Conservation (phyloP, 1,140 invertebrate species). For the Drosophila neocordata region DNA sequence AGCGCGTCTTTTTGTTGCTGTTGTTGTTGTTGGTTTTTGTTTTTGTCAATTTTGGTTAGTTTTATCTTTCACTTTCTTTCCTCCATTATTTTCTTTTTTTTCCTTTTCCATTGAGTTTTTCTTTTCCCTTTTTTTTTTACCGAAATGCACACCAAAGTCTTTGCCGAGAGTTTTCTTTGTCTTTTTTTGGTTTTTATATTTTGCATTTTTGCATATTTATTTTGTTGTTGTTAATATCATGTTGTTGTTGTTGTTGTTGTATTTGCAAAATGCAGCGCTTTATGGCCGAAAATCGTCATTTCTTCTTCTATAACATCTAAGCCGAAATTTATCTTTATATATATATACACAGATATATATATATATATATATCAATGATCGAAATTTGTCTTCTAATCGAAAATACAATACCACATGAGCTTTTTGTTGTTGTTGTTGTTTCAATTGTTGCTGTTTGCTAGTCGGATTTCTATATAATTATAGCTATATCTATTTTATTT, state of each 20-base stretch:
- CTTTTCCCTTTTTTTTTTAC: slow-evolving; percentile 42
- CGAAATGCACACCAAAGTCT: slow-evolving; percentile 77
- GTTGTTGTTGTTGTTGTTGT: slow-evolving; percentile 27
- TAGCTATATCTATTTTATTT: neutral
- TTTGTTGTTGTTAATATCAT: slow-evolving; percentile 22
- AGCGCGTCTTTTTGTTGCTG: slow-evolving; percentile 50
- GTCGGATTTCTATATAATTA: slow-evolving; percentile 3
- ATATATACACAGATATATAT: neutral
- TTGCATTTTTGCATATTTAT: slow-evolving; percentile 38
- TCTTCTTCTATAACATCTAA: slow-evolving; percentile 28
- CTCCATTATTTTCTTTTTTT: slow-evolving; percentile 13
- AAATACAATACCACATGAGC: slow-evolving; percentile 58
- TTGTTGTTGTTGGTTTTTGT: neutral
- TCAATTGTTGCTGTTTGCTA: slow-evolving; percentile 27
- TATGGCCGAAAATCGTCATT: slow-evolving; percentile 43
- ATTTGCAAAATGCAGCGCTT: slow-evolving; percentile 51
- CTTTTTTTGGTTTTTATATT: slow-evolving; percentile 21
- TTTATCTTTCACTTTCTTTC: slow-evolving; percentile 10
- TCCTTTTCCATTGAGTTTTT: slow-evolving; percentile 22
- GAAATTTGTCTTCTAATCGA: slow-evolving; percentile 30
- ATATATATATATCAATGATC: slow-evolving; percentile 20
- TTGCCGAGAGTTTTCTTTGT: slow-evolving; percentile 62
- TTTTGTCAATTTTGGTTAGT: slow-evolving; percentile 47
- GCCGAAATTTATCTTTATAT: slow-evolving; percentile 54
- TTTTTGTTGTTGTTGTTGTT: slow-evolving; percentile 27